phyloP scores from a whole-genome alignment of 53 echinoderm and acorn worm genomes.

The Antedon mediterranea region DNA sequence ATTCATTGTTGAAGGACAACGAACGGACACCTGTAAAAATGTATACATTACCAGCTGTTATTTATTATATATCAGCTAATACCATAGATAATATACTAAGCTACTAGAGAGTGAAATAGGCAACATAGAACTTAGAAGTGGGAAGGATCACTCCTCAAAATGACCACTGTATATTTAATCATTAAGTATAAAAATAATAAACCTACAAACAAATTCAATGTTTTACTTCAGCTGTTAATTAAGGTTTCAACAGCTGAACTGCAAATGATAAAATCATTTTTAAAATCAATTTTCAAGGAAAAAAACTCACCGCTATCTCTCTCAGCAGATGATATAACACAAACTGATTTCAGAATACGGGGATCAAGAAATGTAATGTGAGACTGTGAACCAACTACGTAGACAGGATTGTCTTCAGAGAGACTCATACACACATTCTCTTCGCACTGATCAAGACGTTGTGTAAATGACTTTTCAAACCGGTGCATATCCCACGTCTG shows the following conservation, averaged over 20 bases:
- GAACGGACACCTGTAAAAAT: constrained; percentile 66
- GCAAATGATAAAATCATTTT: not conserved
- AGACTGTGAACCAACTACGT: constrained; percentile 91
- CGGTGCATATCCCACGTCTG: constrained; percentile 55
- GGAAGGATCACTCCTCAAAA: too few species aligned
- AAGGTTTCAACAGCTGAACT: too few species aligned
- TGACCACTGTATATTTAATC: too few species aligned
- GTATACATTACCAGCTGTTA: too few species aligned
- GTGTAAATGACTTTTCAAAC: constrained; percentile 29
- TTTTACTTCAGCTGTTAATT: too few species aligned
- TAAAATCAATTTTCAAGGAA: not conserved
- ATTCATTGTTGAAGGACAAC: constrained; percentile 57
- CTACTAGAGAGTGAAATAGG: too few species aligned
- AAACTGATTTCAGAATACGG: constrained; percentile 26
- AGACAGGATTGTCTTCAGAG: constrained; percentile 56
- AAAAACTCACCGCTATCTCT: constrained; percentile 66
- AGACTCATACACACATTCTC: constrained; percentile 84
- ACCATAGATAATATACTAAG: too few species aligned
- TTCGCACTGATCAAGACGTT: constrained; percentile 42
- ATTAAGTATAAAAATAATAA: too few species aligned
- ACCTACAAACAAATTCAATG: too few species aligned
- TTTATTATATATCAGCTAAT: too few species aligned
- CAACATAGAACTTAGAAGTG: too few species aligned
- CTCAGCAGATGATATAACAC: constrained; percentile 52
- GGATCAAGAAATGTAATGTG: constrained; percentile 83